These are phyloP conservation scores for Baronia brevicornis DNA, from an alignment of 2,888 invertebrate genomes.

Conservation along the genomic window DNA sequence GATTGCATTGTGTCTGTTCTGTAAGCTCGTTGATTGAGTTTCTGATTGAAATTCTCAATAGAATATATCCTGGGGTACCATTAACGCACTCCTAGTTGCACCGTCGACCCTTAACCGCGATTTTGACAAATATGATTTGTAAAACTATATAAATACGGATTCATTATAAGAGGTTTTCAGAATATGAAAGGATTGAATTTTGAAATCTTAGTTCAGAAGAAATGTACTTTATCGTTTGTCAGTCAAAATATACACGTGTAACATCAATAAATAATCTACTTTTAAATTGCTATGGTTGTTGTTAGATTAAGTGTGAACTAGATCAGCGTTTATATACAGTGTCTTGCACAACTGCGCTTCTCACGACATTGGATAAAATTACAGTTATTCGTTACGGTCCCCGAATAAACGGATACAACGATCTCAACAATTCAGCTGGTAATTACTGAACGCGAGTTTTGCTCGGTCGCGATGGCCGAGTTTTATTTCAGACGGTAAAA, in stretches of 20 bases:
- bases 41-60: conserved; percentile 42
- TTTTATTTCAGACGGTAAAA: conserved; percentile 11
- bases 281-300: conserved; percentile 49
- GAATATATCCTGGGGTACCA: conserved; percentile 19
- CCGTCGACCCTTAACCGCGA: background rate
- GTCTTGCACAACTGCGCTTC: conserved; percentile 57
- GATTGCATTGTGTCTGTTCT: conserved; percentile 52
- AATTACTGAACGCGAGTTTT: conserved; percentile 23
- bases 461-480: background rate
- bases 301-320: conserved; percentile 67
- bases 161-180: too few relatives aligned
- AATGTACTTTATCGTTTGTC: too few relatives aligned
- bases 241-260: conserved; percentile 30
- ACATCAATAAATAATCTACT: conserved; percentile 43
- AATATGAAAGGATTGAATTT: too few relatives aligned
- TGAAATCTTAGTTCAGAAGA: too few relatives aligned
- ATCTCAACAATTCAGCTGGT: conserved; percentile 9
- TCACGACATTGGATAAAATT: conserved; percentile 70
- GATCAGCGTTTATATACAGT: conserved; percentile 42
- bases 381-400: conserved; percentile 49
- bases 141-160: too few relatives aligned
- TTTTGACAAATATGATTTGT: too few relatives aligned
- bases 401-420: conserved; percentile 9
- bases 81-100: conserved; percentile 5
- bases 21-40: conserved; percentile 60